Evolutionary conservation across 2,113 vertebrate genomes (phyloP).

Genomic region (Aptenodytes patagonicus): DNA sequence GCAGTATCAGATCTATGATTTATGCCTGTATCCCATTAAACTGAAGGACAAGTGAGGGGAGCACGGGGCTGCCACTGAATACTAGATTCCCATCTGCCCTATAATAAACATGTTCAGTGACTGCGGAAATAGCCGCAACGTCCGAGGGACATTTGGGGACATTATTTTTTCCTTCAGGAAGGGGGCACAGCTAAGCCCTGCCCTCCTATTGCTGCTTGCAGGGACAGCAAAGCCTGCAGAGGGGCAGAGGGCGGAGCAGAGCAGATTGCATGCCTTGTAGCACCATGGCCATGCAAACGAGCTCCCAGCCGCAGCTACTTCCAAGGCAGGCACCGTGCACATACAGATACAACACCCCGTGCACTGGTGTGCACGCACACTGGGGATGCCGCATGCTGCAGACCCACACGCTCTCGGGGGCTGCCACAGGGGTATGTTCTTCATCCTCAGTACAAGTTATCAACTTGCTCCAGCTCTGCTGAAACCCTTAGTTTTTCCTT

Average conservation of each 20-base stretch:
- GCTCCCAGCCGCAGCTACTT: accelerated
- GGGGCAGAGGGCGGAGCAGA: not conserved
- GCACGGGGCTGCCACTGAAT: not conserved
- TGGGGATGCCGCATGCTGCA: not conserved
- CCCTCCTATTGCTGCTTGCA: not conserved
- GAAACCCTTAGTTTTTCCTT: not conserved
- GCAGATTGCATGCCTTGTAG: not conserved
- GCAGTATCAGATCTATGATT: conserved; percentile 55
- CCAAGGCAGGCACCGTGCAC: not conserved
- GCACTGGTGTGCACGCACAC: not conserved
- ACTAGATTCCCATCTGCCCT: not conserved
- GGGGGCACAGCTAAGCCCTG: not conserved
- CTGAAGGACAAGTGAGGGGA: conserved; percentile 52
- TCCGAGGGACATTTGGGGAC: not conserved
- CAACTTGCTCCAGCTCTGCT: accelerated
- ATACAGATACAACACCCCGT: accelerated
- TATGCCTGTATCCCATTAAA: conserved; percentile 50
- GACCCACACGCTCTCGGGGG: not conserved
- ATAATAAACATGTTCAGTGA: not conserved
- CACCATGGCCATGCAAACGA: accelerated
- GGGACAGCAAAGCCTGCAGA: not conserved
- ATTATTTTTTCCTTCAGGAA: not conserved
- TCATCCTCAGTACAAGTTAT: not conserved
- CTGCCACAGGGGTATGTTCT: not conserved
- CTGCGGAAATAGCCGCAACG: not conserved